Conservation (phyloP, 2,888 invertebrate species). For the Scaptomyza tumidula region DNA sequence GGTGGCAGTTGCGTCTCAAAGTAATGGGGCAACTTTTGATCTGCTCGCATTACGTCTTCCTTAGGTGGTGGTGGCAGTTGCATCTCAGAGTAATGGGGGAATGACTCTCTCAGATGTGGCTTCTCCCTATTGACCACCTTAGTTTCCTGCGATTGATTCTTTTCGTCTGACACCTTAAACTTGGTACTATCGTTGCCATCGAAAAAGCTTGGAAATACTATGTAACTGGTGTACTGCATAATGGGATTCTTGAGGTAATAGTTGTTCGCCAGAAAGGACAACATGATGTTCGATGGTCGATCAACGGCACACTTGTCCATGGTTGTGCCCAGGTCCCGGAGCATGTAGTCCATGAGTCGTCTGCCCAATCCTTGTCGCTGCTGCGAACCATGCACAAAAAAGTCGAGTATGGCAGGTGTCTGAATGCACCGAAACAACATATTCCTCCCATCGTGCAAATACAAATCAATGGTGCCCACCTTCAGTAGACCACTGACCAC, state of each 20-base stretch:
- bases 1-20: too few relatives aligned
- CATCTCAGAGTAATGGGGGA: too few relatives aligned
- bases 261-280: slow-evolving; percentile 92
- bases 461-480: slow-evolving; percentile 94
- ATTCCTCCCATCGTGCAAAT: slow-evolving; percentile 90
- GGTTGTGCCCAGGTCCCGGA: slow-evolving; percentile 88
- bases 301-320: slow-evolving; percentile 93
- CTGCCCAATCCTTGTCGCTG: slow-evolving; percentile 94
- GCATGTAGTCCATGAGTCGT: slow-evolving; percentile 92
- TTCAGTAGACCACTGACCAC: slow-evolving; percentile 94
- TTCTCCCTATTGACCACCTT: too few relatives aligned
- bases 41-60: too few relatives aligned
- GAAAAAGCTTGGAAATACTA: slow-evolving; percentile 88
- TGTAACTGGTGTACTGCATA: slow-evolving; percentile 93
- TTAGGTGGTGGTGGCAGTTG: too few relatives aligned
- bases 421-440: slow-evolving; percentile 89
- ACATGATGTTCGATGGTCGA: slow-evolving; percentile 94
- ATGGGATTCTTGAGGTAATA: slow-evolving; percentile 88
- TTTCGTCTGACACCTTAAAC: too few relatives aligned
- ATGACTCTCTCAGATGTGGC: too few relatives aligned
- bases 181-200: too few relatives aligned
- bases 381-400: slow-evolving; percentile 92
- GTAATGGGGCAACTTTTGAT: too few relatives aligned
- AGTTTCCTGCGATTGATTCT: too few relatives aligned
- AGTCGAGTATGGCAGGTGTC: slow-evolving; percentile 95